Base-by-base conservation (phyloP, 2,113 vertebrate species). In the Tamias sibiricus region DNA sequence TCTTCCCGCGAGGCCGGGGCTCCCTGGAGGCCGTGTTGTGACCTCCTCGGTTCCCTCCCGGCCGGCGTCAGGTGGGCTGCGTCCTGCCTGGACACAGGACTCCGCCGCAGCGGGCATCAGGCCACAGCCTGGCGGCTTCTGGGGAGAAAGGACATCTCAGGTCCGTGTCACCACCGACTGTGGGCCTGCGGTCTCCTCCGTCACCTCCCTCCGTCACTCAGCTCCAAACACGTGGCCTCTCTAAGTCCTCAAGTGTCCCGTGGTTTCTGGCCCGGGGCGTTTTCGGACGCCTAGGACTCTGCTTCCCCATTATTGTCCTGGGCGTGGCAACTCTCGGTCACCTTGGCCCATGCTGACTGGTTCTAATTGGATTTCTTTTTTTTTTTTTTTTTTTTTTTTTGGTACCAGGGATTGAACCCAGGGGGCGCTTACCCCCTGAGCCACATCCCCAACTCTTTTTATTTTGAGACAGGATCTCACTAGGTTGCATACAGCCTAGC, bases 61-160 rank as follows among this genome's bases (percentile, higher is more conserved):
- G 54, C 64, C 44, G 14, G 0, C 3, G 57, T 22, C 16, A 57
- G 85, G 52, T 26, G 24, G 19, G 69, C 30, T 26, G 22, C 28
- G 40, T 35, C 37, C 4, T 57, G 8, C 69, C 80, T n/a, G 75
- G 62, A 69, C 75, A 84, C 37, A 75, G 84, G 90, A 91, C 76
- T 82, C 35, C 26, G 59, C 49, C 54, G 49, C 64, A 16, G 30
- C 54, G 68, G 35, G 68, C 26, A 2, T 57, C 2, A 0, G 75
- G 44, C 40, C 22, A 24, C 35, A 8, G 0, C 32, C 42, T 54
- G 72, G 62, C 14, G 22, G 22, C 0, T 11, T 94, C 26, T 40
- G 71, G 66, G 20, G 52, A 54, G 90, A 79, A 90, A 17, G n/a
- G 68, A 30, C 26, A 19, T 47, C 74, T 72, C 64, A 0, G 22